Base-by-base conservation (phyloP, 2,113 vertebrate species). In the Pachycephala philippinensis region DNA sequence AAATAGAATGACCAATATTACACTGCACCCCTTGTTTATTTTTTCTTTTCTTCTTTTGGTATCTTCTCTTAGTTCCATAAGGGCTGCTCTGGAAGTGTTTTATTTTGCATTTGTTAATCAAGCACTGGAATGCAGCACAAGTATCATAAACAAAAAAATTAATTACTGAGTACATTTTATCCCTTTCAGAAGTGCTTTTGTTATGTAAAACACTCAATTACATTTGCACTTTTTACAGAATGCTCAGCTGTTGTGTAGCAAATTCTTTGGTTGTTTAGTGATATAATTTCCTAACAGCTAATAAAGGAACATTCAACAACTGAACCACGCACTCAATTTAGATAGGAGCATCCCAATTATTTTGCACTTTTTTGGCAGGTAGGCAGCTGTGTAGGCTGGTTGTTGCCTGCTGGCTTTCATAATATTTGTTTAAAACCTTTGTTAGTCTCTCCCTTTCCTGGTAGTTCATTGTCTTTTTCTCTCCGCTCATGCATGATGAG, bases 151-250 rank as follows among this genome's bases (percentile, higher is more conserved):
- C 77, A 95, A 93, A 96, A 96, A 95, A 89, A 96, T 52, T 87
- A 96, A 97, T 95, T 90, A 95, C 50, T 50, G 42, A 60, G 44
- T 63, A 72, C 52, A 77, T 84, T 94, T 97, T 84, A 86, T 93
- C 74, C 60, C 33, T 78, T 92, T 86, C 59, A 91, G 45, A 88
- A 87, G 70, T 76, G 75, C 64, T 95, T 96, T 92, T 97, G 77
- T 96, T 84, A 93, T 95, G 91, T 91, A 96, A 94, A 96, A 81
- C 3, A 27, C 69, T 93, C 93, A 81, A 93, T 96, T 96, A 93
- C 75, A 93, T 94, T 95, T 90, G 52, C 35, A 84, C 49, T 95
- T 94, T 95, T 86, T 68, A 63, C 66, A 64, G 37, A 97, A 94
- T 80, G 63, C 23, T 91, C 50, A 89, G 50, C 75, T 93, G 88